phyloP scores from a whole-genome alignment of 2,888 invertebrate genomes.

The Venusia cambrica region DNA sequence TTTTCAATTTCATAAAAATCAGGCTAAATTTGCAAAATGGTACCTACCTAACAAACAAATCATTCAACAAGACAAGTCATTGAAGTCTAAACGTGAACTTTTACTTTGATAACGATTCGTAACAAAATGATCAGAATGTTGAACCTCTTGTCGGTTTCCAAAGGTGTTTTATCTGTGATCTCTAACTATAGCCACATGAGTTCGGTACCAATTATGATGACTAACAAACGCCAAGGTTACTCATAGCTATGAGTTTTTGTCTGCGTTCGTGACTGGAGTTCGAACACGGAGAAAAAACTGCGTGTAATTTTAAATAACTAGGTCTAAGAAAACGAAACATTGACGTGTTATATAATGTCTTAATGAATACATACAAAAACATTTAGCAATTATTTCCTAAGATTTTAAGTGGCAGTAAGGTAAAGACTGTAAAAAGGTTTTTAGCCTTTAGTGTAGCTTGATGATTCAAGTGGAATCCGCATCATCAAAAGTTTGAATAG shows the following conservation, averaged over 20 bases:
- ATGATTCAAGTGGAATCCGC: no score
- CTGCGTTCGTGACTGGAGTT: constrained; percentile 68
- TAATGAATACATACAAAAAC: constrained; percentile 27
- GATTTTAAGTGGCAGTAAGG: constrained; percentile 1
- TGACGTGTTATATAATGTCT: constrained; percentile 31
- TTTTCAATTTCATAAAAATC: no score
- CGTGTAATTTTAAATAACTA: constrained; percentile 70
- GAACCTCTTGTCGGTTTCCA: no score
- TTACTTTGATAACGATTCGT: no score
- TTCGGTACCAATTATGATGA: constrained; percentile 58
- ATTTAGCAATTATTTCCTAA: constrained; percentile 25
- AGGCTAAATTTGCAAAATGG: no score
- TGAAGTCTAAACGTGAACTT: no score
- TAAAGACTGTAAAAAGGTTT: no score
- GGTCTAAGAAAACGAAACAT: constrained; percentile 50
- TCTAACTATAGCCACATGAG: constrained; percentile 44
- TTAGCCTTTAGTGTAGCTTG: no score
- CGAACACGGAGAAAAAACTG: constrained; percentile 61
- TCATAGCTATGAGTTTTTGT: constrained; percentile 69
- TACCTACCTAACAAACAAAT: no score
- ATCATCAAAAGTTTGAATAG: not conserved
- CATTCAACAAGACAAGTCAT: no score
- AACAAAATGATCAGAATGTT: no score
- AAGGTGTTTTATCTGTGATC: no score
- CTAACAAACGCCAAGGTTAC: constrained; percentile 73